Evolutionary conservation across 2,113 vertebrate species (phyloP).

Genomic region (Aplodontia rufa): DNA sequence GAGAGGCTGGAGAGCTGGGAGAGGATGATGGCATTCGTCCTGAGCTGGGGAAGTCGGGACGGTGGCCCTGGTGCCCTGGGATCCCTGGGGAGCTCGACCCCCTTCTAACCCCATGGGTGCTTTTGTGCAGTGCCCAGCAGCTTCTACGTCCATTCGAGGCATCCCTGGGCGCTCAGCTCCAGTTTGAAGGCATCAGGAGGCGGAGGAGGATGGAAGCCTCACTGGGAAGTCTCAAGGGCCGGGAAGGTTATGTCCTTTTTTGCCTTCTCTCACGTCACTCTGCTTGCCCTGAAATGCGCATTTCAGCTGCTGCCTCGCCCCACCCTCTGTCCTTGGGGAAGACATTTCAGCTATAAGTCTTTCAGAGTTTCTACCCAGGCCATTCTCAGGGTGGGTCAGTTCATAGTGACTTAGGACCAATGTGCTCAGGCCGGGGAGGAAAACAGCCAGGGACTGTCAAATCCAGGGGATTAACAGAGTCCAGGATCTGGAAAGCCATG

Average conservation of each 20-base stretch:
- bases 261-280: slow-evolving; percentile 41
- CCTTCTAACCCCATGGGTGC: background rate
- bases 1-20: background rate
- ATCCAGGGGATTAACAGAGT: background rate
- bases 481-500: background rate
- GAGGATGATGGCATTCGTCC: background rate
- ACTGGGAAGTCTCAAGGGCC: background rate
- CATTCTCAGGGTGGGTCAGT: accelerated
- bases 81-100: background rate
- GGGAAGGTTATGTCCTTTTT: slow-evolving; percentile 51
- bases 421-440: background rate
- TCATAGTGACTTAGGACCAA: too few species aligned
- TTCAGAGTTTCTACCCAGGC: background rate
- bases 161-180: background rate
- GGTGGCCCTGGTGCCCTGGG: background rate
- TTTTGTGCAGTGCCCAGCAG: background rate
- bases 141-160: background rate
- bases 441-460: background rate
- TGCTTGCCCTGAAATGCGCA: background rate
- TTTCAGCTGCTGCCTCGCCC: slow-evolving; percentile 21
- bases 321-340: accelerated
- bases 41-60: background rate
- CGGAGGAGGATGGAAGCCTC: background rate
- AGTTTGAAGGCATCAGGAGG: background rate
- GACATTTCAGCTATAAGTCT: background rate